A percentile compares a stretch with the other conserved stretches of the same genome.
phyloP scores from a whole-genome alignment of 2,797 vertebrate species.

The Tenualosa thibaudeaui region DNA sequence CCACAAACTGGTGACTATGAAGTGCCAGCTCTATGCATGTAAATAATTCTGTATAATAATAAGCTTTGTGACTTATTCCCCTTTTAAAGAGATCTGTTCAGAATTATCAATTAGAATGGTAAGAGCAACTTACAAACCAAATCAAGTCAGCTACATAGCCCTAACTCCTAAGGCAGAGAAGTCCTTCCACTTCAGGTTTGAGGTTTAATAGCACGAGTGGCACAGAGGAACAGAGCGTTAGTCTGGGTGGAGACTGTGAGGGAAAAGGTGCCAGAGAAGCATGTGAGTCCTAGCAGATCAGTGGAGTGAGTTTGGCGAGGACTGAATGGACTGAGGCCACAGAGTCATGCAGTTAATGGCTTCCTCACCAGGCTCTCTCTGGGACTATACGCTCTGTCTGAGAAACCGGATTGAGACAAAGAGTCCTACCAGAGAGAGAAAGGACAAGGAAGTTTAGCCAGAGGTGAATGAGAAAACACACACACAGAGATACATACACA shows the following conservation, averaged over 20 bases:
- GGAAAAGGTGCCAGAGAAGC: constrained; percentile 5
- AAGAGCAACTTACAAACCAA: neutral
- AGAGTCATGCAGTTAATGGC: constrained; percentile 30
- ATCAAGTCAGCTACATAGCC: neutral
- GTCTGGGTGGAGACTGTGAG: neutral
- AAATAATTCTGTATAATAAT: neutral
- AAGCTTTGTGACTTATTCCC: too few species aligned
- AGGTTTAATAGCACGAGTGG: neutral
- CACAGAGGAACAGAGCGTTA: neutral
- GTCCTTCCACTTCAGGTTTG: neutral
- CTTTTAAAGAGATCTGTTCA: too few species aligned
- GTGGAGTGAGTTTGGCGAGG: neutral
- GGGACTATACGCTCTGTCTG: constrained; percentile 76
- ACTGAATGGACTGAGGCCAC: neutral
- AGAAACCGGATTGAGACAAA: constrained; percentile 69
- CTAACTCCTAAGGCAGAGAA: neutral
- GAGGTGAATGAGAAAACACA: neutral
- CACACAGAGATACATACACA: neutral
- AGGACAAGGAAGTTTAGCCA: constrained; percentile 36
- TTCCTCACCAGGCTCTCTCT: constrained; percentile 75
- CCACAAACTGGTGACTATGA: neutral
- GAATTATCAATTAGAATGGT: too few species aligned
- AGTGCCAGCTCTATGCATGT: neutral
- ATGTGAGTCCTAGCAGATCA: neutral
- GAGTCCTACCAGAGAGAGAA: constrained; percentile 68